Evolutionary conservation across 2,797 vertebrate genomes (phyloP).

Genomic region (Lepidocolaptes lacrymiger): DNA sequence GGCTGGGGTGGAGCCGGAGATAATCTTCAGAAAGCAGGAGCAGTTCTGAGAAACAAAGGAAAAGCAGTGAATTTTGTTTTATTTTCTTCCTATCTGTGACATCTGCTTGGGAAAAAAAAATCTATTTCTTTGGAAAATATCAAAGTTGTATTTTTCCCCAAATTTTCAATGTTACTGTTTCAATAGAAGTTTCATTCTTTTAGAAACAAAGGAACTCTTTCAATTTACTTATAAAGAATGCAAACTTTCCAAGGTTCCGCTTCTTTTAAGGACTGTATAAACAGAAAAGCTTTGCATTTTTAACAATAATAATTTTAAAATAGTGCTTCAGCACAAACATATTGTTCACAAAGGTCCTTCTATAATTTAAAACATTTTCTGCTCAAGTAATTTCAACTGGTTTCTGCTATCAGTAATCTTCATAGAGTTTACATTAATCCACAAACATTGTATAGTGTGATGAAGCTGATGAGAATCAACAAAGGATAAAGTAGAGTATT

Average conservation of each 20-base stretch:
- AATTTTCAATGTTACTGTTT: background rate
- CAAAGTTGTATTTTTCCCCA: background rate
- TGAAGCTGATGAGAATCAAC: constrained; percentile 68
- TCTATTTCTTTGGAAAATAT: background rate
- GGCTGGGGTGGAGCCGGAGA: background rate
- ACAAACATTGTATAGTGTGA: constrained; percentile 55
- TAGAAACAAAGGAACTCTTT: background rate
- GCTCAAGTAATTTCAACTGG: background rate
- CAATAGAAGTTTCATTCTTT: background rate
- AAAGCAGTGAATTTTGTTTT: background rate
- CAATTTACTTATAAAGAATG: background rate
- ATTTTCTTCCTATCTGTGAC: background rate
- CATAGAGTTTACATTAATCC: constrained; percentile 53
- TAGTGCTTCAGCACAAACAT: background rate
- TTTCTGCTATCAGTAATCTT: constrained; percentile 44
- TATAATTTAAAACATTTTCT: constrained; percentile 23
- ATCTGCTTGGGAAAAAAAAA: constrained; percentile 1
- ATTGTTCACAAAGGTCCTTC: background rate
- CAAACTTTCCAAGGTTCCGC: background rate
- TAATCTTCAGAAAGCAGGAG: background rate
- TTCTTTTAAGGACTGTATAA: background rate
- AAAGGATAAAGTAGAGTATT: constrained; percentile 58
- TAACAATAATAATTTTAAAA: background rate
- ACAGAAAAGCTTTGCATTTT: constrained; percentile 30
- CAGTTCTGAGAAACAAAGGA: background rate